Percentiles rank a stretch among this genome's conserved stretches.
Evolutionary conservation across 1,140 invertebrate genomes (phyloP).

Genomic region (Caenorhabditis inopinata): DNA sequence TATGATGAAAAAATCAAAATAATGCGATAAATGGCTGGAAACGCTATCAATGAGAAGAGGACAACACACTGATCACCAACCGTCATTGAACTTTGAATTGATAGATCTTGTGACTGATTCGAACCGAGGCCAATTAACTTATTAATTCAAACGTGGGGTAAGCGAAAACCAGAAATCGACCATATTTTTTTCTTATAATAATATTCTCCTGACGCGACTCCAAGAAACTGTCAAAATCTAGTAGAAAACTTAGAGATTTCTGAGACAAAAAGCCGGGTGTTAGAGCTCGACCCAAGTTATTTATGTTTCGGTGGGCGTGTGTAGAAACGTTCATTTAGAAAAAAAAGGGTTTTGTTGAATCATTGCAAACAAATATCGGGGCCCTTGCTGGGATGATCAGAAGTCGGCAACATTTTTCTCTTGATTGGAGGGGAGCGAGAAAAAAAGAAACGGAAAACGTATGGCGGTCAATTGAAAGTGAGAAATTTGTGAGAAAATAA

Average conservation of each 20-base stretch:
- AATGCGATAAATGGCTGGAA: too few species aligned
- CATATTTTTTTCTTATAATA: too few species aligned
- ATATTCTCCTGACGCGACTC: too few species aligned
- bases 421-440: too few species aligned
- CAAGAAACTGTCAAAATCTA: neutral
- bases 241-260: neutral
- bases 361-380: neutral
- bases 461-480: too few species aligned
- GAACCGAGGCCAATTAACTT: too few species aligned
- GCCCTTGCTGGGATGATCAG: neutral
- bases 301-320: too few species aligned
- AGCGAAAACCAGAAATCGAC: too few species aligned
- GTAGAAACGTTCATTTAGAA: neutral
- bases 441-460: too few species aligned
- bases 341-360: neutral
- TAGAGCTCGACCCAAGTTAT: neutral
- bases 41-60: neutral
- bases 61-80: neutral
- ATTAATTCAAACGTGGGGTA: neutral
- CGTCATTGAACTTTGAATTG: neutral
- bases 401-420: conserved; percentile 8
- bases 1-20: too few species aligned
- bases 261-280: neutral
- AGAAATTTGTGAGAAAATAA: too few species aligned
- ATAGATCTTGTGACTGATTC: neutral